A percentile compares a stretch with the other conserved stretches of the same genome.
Conservation (phyloP, 2,797 vertebrate genomes). For the Lagocephalus sceleratus region DNA sequence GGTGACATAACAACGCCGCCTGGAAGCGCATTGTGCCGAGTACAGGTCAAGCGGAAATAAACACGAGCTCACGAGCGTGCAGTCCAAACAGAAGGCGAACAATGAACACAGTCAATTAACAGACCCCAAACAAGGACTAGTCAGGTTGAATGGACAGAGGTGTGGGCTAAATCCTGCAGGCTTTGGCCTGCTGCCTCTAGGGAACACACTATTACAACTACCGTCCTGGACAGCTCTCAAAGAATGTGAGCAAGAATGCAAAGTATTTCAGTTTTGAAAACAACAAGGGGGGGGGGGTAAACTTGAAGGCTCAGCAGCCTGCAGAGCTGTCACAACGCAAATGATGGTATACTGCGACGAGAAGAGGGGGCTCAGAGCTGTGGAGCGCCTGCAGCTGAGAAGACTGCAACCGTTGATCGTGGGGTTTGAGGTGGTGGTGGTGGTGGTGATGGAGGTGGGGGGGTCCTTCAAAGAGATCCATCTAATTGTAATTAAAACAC, state of each 20-base stretch:
- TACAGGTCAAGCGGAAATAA: constrained; percentile 52
- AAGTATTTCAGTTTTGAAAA: constrained; percentile 70
- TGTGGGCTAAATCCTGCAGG: constrained; percentile 53
- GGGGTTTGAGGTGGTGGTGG: too few species aligned
- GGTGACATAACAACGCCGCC: constrained; percentile 35
- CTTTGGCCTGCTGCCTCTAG: constrained; percentile 64
- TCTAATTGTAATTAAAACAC: neutral
- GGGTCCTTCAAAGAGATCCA: neutral
- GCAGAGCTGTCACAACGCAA: constrained; percentile 34
- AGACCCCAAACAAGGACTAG: constrained; percentile 54
- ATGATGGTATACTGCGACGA: neutral
- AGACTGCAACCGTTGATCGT: too few species aligned
- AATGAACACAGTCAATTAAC: constrained; percentile 70
- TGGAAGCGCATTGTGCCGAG: constrained; percentile 28
- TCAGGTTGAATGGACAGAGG: constrained; percentile 59
- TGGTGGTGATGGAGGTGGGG: constrained; percentile 6
- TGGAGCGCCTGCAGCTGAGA: neutral
- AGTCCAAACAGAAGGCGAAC: constrained; percentile 55
- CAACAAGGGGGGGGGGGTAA: constrained; percentile 50
- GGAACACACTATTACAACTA: constrained; percentile 60
- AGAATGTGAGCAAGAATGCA: constrained; percentile 73
- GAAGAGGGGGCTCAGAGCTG: neutral
- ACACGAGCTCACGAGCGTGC: constrained; percentile 42
- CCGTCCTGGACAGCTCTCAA: constrained; percentile 57
- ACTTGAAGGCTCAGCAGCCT: constrained; percentile 44